A percentile compares a stretch with the other conserved stretches of the same genome.
Conservation (phyloP, 92 coral and sea anemone genomes). For the Scolanthus callimorphus region DNA sequence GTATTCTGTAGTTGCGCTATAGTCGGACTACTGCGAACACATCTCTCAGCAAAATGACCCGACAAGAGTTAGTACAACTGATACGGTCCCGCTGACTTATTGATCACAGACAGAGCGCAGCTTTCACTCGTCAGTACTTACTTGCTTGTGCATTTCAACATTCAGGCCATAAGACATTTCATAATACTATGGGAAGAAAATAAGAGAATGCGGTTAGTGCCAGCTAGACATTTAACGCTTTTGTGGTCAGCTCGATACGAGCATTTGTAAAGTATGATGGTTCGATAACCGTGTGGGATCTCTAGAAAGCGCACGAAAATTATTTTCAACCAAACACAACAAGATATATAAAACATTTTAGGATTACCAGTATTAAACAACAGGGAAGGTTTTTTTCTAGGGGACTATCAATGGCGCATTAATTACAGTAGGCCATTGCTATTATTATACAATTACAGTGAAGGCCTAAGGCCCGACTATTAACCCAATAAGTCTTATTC, state of each 20-base stretch:
- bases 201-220: slow-evolving; percentile 46
- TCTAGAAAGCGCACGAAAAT: no score
- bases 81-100: slow-evolving; percentile 48
- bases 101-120: slow-evolving; percentile 29
- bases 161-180: slow-evolving; percentile 99
- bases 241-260: neutral
- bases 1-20: slow-evolving; percentile 36
- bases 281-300: no score
- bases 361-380: slow-evolving; percentile 70
- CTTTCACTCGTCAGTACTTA: slow-evolving; percentile 50
- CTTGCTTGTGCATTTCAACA: slow-evolving; percentile 99
- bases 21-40: neutral
- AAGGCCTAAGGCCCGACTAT: slow-evolving; percentile 81
- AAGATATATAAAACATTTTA: no score
- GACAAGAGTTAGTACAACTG: slow-evolving; percentile 53
- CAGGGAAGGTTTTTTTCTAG: slow-evolving; percentile 72
- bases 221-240: slow-evolving; percentile 30
- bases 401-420: slow-evolving; percentile 95
- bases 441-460: slow-evolving; percentile 96
- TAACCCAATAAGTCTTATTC: slow-evolving; percentile 78
- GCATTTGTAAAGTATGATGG: no score
- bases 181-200: slow-evolving; percentile 80
- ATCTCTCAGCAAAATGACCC: slow-evolving; percentile 68
- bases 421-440: slow-evolving; percentile 87
- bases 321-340: no score